Evolutionary conservation across 1,140 invertebrate species (phyloP), one percentile per base, ranked within the genome.

Genomic region (Conus ventricosus): DNA sequence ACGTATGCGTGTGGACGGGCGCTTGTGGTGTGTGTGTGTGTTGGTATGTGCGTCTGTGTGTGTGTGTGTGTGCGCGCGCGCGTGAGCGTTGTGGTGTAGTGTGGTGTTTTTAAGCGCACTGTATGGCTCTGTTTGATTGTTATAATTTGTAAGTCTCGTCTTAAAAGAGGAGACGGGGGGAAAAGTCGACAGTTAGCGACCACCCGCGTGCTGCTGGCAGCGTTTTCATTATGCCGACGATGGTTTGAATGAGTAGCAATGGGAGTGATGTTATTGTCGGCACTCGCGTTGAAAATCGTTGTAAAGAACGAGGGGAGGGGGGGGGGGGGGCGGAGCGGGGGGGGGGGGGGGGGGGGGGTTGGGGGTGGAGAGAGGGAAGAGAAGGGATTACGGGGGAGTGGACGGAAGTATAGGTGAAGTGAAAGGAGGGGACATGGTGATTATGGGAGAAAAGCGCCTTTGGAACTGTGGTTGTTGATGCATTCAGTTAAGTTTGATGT

Each of bases 91-190:
- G 10, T 63, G 60, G 10, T 71, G 15, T n/a, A 39, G 67, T 71
- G 67, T 20, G 15, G 67, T 71, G 7, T 71, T 11, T 71, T 13
- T 20, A n/a, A 71, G 67, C 15, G 67, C 20, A 71, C 23, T 71
- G 67, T 20, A n/a, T 71, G 7, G 67, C 23, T 23, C 6, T 71
- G 23, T 53, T 81, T 81, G 80, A 81, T 78, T 54, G 39, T 54
- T 81, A 54, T 81, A 53, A 81, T 81, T 81, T 81, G 51, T 81
- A 81, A 81, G 80, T 54, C 80, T 54, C 76, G 13, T 7, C 13
- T 55, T 81, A 81, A 81, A 81, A 81, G 80, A 53, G 76, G 39
- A 81, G 80, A 81, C 53, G 80, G 10, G 76, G 39, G 25, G 51
- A 53, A 54, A 23, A 54, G 80, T 81, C 80, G 27, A 51, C 51